Evolutionary conservation across 2,888 invertebrate genomes (phyloP).

Genomic region (Hirtodrosophila histrioides): DNA sequence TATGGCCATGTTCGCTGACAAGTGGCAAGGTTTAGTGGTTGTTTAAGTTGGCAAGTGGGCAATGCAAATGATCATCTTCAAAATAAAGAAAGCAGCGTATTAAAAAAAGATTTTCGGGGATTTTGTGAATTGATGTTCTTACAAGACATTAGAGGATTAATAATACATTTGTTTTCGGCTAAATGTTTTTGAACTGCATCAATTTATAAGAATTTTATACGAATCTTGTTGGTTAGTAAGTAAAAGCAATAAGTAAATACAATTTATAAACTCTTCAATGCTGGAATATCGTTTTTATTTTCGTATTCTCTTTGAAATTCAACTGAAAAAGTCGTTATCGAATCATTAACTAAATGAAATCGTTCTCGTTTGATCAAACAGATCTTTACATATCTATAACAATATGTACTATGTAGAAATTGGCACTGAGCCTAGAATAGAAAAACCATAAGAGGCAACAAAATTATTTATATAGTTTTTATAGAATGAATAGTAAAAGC

Average conservation of each 20-base stretch:
- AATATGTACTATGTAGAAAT: conserved; percentile 17
- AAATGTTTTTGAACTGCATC: conserved; percentile 1
- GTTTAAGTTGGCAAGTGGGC: conserved; percentile 51
- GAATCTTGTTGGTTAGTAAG: neutral
- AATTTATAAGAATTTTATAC: conserved; percentile 2
- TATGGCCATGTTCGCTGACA: conserved; percentile 40
- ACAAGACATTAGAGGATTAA: conserved; percentile 46
- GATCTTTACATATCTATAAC: conserved; percentile 12
- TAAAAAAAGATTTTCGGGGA: conserved; percentile 42
- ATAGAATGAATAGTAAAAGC: neutral
- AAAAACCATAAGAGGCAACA: conserved; percentile 44
- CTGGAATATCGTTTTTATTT: neutral
- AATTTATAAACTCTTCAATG: no score
- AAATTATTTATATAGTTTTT: conserved; percentile 17
- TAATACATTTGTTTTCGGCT: conserved; percentile 10
- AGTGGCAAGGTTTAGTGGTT: conserved; percentile 50
- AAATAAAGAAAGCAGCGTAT: conserved; percentile 50
- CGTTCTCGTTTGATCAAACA: conserved; percentile 30
- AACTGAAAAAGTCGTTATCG: conserved; percentile 47
- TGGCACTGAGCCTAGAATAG: conserved; percentile 39
- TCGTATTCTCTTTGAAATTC: conserved; percentile 9
- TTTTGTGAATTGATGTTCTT: conserved; percentile 30
- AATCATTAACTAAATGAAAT: conserved; percentile 51
- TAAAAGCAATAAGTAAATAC: no score
- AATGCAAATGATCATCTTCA: conserved; percentile 37